Evolutionary conservation across 2,888 invertebrate species (phyloP), one percentile per base, ranked within the genome.

Genomic region (Creontiades dilutus): DNA sequence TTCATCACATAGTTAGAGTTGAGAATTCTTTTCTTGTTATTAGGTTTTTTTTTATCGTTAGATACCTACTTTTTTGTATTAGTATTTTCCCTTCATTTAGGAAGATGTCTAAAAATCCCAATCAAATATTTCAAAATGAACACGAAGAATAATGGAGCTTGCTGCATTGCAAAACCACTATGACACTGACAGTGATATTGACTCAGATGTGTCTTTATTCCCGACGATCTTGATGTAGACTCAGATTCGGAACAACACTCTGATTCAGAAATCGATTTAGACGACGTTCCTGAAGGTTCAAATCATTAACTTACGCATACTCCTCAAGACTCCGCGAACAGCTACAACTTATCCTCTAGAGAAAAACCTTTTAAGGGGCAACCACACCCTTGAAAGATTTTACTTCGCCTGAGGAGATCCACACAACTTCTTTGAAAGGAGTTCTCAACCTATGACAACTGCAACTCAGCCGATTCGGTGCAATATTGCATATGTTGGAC

Each of bases 51-150:
- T 37, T 37, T 37, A 37, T 7, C 37, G 37, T 37, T 37, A 37
- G 37, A 37, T 37, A 4, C 2, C 7, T 7, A 37, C 2, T 37
- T 37, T 37, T 37, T 37, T 37, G 2, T 37, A 4, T 37, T 4
- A 37, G 7, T 37, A 37, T 4, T 37, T 37, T 7, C 7, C 7
- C 7, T 37, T 37, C 37, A 37, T 37, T 37, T n/a, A n/a, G n/a
- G 48, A 48, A 48, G 13, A 48, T 48, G 48, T 7, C 48, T 48
- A 13, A 76, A 76, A 76, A 76, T 12, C 16, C 76, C 23, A 16
- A 76, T 4, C 76, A 76, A 76, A 76, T 27, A 76, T 76, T 37
- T 76, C 76, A 76, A 76, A 76, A 16, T 27, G 76, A 76, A 76
- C 76, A 76, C 14, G 76, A 27, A 23, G 23, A 27, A 76, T 37